Conservation (phyloP, 1,140 invertebrate species). For the Drosophila nasuta region DNA sequence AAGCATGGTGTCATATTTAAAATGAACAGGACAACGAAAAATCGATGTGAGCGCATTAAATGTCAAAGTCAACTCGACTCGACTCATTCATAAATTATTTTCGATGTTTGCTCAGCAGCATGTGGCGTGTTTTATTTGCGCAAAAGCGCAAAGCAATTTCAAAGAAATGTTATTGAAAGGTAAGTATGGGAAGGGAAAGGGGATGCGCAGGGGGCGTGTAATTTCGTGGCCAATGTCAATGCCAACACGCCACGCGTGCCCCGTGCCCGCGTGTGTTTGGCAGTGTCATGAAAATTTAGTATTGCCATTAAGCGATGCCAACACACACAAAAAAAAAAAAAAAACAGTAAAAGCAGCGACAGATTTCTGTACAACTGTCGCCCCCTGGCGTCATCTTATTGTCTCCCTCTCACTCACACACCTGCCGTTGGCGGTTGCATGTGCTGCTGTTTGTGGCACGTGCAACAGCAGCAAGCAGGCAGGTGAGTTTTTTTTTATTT, state of each 20-base stretch:
- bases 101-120: neutral
- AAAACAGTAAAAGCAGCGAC: constrained; percentile 15
- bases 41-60: constrained; percentile 8
- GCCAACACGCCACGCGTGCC: constrained; percentile 41
- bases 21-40: neutral
- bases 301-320: constrained; percentile 50
- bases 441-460: constrained; percentile 26
- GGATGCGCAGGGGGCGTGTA: neutral
- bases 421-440: constrained; percentile 8
- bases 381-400: too few relatives aligned
- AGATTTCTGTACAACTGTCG: constrained; percentile 21
- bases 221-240: constrained; percentile 45
- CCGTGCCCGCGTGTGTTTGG: constrained; percentile 5
- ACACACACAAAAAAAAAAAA: too few relatives aligned
- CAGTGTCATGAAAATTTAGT: constrained; percentile 63
- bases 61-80: neutral
- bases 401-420: neutral
- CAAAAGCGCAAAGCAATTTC: constrained; percentile 19
- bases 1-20: neutral
- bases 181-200: too few relatives aligned
- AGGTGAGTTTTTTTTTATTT: constrained; percentile 24
- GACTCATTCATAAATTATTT: constrained; percentile 29
- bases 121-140: constrained; percentile 10
- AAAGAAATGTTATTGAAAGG: neutral
- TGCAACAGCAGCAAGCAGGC: constrained; percentile 6